Percentiles rank a stretch among this genome's conserved stretches.
Evolutionary conservation across 2,888 invertebrate genomes (phyloP).

Genomic region (Argyra leucocephala): DNA sequence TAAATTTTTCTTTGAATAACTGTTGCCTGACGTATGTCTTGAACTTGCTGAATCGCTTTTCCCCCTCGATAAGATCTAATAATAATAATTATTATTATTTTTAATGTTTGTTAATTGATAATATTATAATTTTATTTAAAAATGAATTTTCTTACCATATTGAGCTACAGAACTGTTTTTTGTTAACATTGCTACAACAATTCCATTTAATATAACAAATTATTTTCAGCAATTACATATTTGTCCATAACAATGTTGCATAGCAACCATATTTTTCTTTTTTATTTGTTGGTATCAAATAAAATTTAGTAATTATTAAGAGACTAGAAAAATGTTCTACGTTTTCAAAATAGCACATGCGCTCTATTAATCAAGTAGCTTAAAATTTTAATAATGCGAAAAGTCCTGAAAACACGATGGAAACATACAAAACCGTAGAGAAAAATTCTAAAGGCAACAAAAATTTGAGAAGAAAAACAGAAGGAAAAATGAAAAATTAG

Average conservation of each 20-base stretch:
- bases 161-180: slow-evolving; percentile 31
- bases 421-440: no score
- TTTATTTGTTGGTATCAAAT: no score
- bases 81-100: slow-evolving; percentile 19
- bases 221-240: no score
- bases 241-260: neutral
- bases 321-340: no score
- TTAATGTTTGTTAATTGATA: neutral
- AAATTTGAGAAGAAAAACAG: no score
- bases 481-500: no score
- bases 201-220: slow-evolving; percentile 18
- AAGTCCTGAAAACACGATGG: no score
- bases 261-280: neutral
- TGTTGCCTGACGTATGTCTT: slow-evolving; percentile 28
- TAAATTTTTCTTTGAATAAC: slow-evolving; percentile 46
- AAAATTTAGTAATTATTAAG: no score
- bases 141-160: slow-evolving; percentile 27
- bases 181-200: slow-evolving; percentile 30
- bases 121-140: slow-evolving; percentile 11
- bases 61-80: slow-evolving; percentile 69
- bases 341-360: no score
- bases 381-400: no score
- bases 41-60: slow-evolving; percentile 60
- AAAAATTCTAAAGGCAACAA: no score
- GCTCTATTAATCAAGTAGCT: no score